phyloP scores from a whole-genome alignment of 2,888 invertebrate genomes.

The Xiphydria camelus region DNA sequence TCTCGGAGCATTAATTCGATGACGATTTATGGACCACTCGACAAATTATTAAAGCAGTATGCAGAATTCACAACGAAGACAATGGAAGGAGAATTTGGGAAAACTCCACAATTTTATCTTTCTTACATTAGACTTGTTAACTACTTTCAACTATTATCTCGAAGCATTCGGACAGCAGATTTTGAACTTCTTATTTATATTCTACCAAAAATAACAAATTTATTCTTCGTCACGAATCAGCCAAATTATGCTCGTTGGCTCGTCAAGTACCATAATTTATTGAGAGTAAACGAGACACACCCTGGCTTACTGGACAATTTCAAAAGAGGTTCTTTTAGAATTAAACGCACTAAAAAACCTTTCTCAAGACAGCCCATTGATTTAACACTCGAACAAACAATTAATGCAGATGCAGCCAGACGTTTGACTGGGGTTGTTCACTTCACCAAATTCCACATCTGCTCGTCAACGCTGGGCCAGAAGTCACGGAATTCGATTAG shows the following conservation, averaged over 20 bases:
- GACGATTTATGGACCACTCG: no score
- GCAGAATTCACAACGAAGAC: slow-evolving; percentile 28
- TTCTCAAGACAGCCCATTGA: slow-evolving; percentile 31
- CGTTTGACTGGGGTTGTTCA: no score
- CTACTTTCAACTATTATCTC: slow-evolving; percentile 32
- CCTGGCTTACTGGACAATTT: slow-evolving; percentile 34
- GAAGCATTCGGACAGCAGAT: slow-evolving; percentile 39
- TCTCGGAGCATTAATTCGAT: no score
- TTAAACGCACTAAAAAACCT: slow-evolving; percentile 36
- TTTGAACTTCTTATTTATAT: slow-evolving; percentile 34
- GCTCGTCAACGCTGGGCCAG: slow-evolving; percentile 37
- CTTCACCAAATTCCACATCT: slow-evolving; percentile 35
- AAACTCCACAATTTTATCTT: slow-evolving; percentile 41
- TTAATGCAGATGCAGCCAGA: no score
- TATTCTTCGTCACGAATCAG: no score
- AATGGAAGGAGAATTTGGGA: no score
- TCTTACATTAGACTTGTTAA: slow-evolving; percentile 34
- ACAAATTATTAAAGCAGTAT: slow-evolving; percentile 25
- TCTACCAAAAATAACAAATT: no score
- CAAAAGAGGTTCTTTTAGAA: slow-evolving; percentile 38
- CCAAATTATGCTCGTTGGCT: slow-evolving; percentile 40
- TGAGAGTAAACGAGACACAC: slow-evolving; percentile 40
- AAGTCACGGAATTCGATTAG: no score
- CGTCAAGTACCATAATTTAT: slow-evolving; percentile 41
- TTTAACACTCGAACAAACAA: no score